Evolutionary conservation across 2,113 vertebrate species (phyloP).

Genomic region (Aptenodytes forsteri): DNA sequence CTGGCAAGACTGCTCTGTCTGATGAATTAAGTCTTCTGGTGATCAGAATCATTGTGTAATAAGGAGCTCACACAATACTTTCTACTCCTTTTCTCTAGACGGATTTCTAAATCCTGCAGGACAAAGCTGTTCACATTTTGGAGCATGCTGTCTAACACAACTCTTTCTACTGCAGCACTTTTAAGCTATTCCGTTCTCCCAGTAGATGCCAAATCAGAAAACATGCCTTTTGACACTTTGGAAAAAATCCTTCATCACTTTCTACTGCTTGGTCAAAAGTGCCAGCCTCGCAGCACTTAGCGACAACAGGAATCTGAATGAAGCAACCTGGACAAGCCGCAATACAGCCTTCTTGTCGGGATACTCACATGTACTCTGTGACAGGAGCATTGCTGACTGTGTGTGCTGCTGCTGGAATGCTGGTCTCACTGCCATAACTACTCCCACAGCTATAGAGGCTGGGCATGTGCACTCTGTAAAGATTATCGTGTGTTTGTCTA

Average conservation of each 20-base stretch:
- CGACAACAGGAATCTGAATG: background rate
- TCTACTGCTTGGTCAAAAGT: background rate
- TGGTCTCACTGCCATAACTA: constrained; percentile 97
- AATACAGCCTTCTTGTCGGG: background rate
- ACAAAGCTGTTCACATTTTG: background rate
- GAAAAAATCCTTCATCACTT: background rate
- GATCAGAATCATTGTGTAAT: background rate
- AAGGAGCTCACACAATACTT: background rate
- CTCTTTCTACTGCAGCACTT: background rate
- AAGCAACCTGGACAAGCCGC: background rate
- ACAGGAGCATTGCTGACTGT: constrained; percentile 98
- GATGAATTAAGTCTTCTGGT: background rate
- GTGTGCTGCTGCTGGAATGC: constrained; percentile 94
- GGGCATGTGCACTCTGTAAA: constrained; percentile 98
- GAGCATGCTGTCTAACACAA: background rate
- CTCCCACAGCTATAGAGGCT: constrained; percentile 98
- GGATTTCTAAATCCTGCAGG: background rate
- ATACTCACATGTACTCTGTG: constrained; percentile 97
- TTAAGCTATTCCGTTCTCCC: background rate
- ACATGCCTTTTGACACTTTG: background rate
- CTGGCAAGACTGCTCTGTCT: background rate
- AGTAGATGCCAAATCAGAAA: background rate
- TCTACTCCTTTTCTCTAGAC: background rate
- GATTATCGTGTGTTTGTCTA: constrained; percentile 90
- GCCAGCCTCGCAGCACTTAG: background rate